These are phyloP conservation scores for Sebastes oblongus DNA, from an alignment of 2,797 vertebrate species.

Conservation along the genomic window DNA sequence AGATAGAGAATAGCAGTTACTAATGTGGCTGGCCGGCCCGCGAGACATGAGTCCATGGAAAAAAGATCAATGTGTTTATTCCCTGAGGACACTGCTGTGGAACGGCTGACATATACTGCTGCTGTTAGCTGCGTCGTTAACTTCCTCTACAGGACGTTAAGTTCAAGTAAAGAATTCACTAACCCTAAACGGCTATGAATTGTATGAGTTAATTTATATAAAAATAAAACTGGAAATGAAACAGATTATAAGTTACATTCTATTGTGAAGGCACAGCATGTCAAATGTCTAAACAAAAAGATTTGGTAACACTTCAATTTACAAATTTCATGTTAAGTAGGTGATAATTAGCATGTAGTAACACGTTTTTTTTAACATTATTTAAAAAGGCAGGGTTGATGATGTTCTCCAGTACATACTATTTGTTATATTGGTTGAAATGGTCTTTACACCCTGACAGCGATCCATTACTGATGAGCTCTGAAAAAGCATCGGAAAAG, in stretches of 20 bases:
- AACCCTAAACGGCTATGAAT: neutral
- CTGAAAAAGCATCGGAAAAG: too few species aligned
- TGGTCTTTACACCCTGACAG: too few species aligned
- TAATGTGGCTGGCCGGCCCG: constrained; percentile 20
- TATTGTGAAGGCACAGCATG: neutral
- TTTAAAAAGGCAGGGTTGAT: too few species aligned
- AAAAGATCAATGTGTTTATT: constrained; percentile 22
- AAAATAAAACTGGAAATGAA: neutral
- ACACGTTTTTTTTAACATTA: too few species aligned
- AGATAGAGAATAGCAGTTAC: neutral
- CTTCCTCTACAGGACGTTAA: neutral
- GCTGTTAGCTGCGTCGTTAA: constrained; percentile 23
- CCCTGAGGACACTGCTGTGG: constrained; percentile 1
- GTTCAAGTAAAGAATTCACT: neutral
- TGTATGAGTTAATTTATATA: neutral
- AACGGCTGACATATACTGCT: constrained; percentile 15
- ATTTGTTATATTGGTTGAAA: too few species aligned
- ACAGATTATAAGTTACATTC: neutral
- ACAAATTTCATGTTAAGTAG: too few species aligned
- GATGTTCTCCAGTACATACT: too few species aligned
- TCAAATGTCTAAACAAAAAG: neutral
- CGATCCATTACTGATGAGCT: too few species aligned
- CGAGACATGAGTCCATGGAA: constrained; percentile 50
- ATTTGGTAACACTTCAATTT: too few species aligned
- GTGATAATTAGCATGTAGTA: too few species aligned